Base-by-base conservation (phyloP, 2,888 invertebrate species). In the Apotomis betuletana region DNA sequence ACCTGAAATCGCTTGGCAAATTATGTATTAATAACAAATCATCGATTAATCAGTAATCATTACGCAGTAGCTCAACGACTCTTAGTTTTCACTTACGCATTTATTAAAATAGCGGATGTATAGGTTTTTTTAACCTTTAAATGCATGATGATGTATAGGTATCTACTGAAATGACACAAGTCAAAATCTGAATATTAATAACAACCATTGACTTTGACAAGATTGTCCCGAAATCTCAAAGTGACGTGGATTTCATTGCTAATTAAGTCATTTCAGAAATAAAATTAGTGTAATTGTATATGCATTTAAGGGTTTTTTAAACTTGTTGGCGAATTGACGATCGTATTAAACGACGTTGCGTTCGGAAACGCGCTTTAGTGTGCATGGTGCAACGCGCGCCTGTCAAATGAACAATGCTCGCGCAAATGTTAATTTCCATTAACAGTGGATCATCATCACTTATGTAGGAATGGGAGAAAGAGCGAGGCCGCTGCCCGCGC, bases 391-490 rank as follows among this genome's bases (percentile, higher is more conserved):
- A 77, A 78, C 77, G 79, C 82, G 78, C 83, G 84, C 81, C 83
- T 87, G 87, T 84, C 82, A 84, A 83, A 80, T 80, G 78, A 80
- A 70, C 68, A 72, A 65, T 65, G 62, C 65, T 41, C 46, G 65
- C 55, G 69, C 58, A 44, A 85, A 82, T 85, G 85, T 81, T 87
- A 87, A 89, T 89, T 87, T 84, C 81, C 85, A 88, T 62, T 86
- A 83, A 83, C 78, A 78, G 83, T 85, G 82, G 85, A 85, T 86
- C 83, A 87, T 86, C 88, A 87, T 85, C 83, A 82, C 81, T 83
- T 86, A 90, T 88, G 89, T 90, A 88, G 92, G 91, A 91, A 92
- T 92, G 92, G 92, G 90, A 90, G 92, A 91, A 91, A 90, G 91
- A 91, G 87, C 87, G 87, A 82, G 85, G 88, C 87, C 86, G 85